phyloP scores from a whole-genome alignment of 2,888 invertebrate genomes.

The Charanyca ferruginea region DNA sequence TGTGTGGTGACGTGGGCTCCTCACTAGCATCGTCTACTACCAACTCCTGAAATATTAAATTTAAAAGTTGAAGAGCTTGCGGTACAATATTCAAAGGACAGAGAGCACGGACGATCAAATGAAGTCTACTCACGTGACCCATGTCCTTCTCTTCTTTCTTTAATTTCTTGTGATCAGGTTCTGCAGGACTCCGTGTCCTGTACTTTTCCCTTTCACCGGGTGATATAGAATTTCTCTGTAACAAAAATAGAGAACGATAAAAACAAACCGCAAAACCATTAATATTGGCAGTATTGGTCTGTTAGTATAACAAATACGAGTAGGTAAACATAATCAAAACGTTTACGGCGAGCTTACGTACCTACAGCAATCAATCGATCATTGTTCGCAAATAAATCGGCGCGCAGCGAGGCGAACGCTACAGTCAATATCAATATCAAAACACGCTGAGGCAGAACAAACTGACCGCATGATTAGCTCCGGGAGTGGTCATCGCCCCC shows the following conservation, averaged over 20 bases:
- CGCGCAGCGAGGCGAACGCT: constrained; percentile 87
- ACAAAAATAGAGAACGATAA: constrained; percentile 75
- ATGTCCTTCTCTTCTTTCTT: constrained; percentile 96
- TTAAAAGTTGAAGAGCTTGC: constrained; percentile 3
- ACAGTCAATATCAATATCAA: constrained; percentile 91
- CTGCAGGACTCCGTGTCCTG: constrained; percentile 94
- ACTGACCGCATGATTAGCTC: constrained; percentile 91
- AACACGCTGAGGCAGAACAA: constrained; percentile 91
- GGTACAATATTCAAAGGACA: not conserved
- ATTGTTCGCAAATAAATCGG: constrained; percentile 91
- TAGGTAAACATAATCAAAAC: constrained; percentile 89
- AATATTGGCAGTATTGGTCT: constrained; percentile 74
- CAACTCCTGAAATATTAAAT: constrained; percentile 93
- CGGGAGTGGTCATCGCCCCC: constrained; percentile 89
- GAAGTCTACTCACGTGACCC: constrained; percentile 93
- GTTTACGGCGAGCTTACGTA: constrained; percentile 87
- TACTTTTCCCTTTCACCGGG: constrained; percentile 96
- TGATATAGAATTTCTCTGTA: constrained; percentile 96
- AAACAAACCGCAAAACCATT: constrained; percentile 69
- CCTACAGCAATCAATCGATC: constrained; percentile 89
- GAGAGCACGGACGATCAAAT: not conserved
- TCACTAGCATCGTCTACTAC: constrained; percentile 99
- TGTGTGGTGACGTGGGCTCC: constrained; percentile 96
- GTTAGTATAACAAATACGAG: constrained; percentile 84
- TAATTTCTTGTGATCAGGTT: constrained; percentile 93